Evolutionary conservation across 1,140 invertebrate genomes (phyloP), one percentile per base, ranked within the genome.

Genomic region (Eufriesea mexicana): DNA sequence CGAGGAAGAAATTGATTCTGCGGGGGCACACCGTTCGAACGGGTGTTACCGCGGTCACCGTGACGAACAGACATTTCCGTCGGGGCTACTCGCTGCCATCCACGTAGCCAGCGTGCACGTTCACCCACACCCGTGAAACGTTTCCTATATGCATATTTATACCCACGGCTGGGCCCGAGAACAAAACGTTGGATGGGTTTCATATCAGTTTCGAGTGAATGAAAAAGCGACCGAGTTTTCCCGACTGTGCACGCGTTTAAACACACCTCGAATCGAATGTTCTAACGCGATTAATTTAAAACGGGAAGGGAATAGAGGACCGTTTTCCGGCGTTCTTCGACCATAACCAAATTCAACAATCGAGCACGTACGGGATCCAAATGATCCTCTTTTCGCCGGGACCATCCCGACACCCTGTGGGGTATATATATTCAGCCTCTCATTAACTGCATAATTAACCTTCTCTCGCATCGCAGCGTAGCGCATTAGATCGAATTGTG

Each of bases 401-500:
- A 8, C 76, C 54, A 35, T 51, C 73, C 80, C 70, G 86, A 86
- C 83, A 84, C 80, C 66, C 81, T 62, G 67, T 84, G 70, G 86
- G 76, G 64, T 61, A 61, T 79, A 79, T 67, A 86, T 90, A 91
- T 89, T 89, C 89, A 90, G 81, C 86, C 88, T 92, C 92, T 94
- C 91, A 93, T 93, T 94, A 94, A 91, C 92, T 90, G 89, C 86
- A 91, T 92, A 94, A 94, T 94, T 93, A 94, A 93, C 84, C 91
- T 92, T 93, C 92, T 90, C 90, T 92, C 91, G 90, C 90, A 89
- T 92, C 91, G 90, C 84, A 90, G 91, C 84, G 85, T 89, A 90
- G 88, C 91, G 91, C 89, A 92, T 93, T 91, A 92, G 90, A 93
- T 93, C 91, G 91, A 93, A 93, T 93, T 93, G 92, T 91, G 92